Conservation (phyloP, 2,888 invertebrate species). For the Laspeyria flexula region DNA sequence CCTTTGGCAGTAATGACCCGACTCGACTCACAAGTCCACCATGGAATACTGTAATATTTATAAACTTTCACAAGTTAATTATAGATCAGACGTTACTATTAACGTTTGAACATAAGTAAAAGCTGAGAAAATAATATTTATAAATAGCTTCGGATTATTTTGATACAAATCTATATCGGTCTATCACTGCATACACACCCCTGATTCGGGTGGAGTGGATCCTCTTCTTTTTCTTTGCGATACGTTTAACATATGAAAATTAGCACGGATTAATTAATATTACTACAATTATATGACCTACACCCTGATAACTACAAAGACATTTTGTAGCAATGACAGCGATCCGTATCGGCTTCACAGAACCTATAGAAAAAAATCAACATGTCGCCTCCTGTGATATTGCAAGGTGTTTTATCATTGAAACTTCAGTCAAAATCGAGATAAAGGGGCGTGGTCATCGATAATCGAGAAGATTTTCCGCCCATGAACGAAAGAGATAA, state of each 20-base stretch:
- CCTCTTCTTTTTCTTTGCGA: constrained; percentile 77
- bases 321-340: constrained; percentile 85
- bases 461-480: constrained; percentile 50
- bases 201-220: constrained; percentile 80
- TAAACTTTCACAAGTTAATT: constrained; percentile 85
- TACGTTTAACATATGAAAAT: constrained; percentile 75
- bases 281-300: constrained; percentile 84
- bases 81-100: constrained; percentile 85
- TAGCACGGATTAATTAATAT: constrained; percentile 77
- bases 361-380: constrained; percentile 85
- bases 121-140: constrained; percentile 86
- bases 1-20: constrained; percentile 76
- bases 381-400: constrained; percentile 82
- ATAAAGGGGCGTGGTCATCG: constrained; percentile 62
- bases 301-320: constrained; percentile 86
- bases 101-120: constrained; percentile 86
- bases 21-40: constrained; percentile 74
- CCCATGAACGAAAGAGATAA: constrained; percentile 39
- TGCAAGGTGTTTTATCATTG: constrained; percentile 77
- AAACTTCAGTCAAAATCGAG: constrained; percentile 70
- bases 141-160: constrained; percentile 86
- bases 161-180: constrained; percentile 85
- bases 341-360: constrained; percentile 85
- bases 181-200: constrained; percentile 85
- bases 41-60: constrained; percentile 84